phyloP scores from a whole-genome alignment of 1,140 invertebrate species.

The Nomia melanderi region DNA sequence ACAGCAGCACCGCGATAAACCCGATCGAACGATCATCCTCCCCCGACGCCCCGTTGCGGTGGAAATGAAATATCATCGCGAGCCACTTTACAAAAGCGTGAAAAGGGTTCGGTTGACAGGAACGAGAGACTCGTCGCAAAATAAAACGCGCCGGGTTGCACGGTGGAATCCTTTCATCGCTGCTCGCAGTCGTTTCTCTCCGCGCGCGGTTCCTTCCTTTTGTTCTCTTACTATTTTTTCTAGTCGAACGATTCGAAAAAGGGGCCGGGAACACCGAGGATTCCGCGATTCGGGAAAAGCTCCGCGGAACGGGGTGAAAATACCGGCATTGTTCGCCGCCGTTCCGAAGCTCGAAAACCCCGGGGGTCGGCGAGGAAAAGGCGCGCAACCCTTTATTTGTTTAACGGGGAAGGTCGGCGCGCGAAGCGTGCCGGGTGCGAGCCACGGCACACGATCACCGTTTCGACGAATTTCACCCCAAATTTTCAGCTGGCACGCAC shows the following conservation, averaged over 20 bases:
- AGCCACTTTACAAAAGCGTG: not conserved
- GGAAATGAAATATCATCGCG: conserved; percentile 30
- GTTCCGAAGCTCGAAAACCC: conserved; percentile 1
- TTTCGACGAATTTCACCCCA: conserved; percentile 77
- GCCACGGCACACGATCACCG: conserved; percentile 38
- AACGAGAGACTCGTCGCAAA: conserved; percentile 18
- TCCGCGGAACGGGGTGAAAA: conserved; percentile 66
- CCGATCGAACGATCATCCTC: not conserved
- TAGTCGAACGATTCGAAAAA: conserved; percentile 43
- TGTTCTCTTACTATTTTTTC: conserved; percentile 39
- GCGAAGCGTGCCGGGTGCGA: conserved; percentile 58
- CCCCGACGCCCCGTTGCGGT: not conserved
- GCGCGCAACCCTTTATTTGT: conserved; percentile 80
- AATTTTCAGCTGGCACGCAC: conserved; percentile 76
- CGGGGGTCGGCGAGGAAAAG: conserved; percentile 20
- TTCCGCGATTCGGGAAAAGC: conserved; percentile 62
- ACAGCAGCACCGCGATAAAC: too few species aligned
- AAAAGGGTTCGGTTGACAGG: not conserved
- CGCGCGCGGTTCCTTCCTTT: not conserved
- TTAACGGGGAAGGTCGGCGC: conserved; percentile 63
- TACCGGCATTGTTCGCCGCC: conserved; percentile 49
- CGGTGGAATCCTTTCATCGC: conserved; percentile 48
- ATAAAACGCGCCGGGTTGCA: conserved; percentile 27
- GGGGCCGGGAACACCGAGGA: conserved; percentile 23
- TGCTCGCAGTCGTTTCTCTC: conserved; percentile 28